These are phyloP conservation scores for Hetaerina titia DNA, from an alignment of 2,888 invertebrate species.

Conservation along the genomic window DNA sequence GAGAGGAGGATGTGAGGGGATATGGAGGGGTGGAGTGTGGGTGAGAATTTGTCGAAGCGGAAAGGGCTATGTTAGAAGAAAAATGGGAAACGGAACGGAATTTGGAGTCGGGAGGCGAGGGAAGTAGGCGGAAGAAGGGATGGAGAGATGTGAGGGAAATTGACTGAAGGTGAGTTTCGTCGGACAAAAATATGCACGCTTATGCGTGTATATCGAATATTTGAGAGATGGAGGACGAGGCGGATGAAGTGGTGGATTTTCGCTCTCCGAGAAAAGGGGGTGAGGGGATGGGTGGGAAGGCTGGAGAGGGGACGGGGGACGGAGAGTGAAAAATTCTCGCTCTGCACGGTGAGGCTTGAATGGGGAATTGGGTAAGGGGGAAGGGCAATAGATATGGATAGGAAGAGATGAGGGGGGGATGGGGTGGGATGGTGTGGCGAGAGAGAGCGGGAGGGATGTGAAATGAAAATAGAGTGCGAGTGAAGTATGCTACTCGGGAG, in stretches of 20 bases:
- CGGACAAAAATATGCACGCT: conserved; percentile 21
- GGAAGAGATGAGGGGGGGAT: too few species aligned
- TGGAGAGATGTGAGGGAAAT: neutral
- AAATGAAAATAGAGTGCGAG: neutral
- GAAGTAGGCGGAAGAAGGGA: neutral
- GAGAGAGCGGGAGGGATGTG: neutral
- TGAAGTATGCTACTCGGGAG: conserved; percentile 23
- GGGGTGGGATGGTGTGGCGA: neutral
- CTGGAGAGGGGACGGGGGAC: neutral
- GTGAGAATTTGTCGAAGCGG: neutral
- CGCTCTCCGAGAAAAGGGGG: neutral
- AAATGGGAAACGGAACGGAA: neutral
- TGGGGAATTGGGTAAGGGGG: conserved; percentile 1
- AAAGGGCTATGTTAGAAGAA: neutral
- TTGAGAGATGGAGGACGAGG: conserved; percentile 10
- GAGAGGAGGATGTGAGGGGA: neutral
- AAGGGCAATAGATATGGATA: neutral
- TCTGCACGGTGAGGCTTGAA: neutral
- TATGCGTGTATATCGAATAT: conserved; percentile 54
- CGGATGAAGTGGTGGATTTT: conserved; percentile 8
- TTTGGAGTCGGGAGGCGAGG: neutral
- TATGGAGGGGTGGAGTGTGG: neutral
- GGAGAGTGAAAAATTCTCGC: neutral
- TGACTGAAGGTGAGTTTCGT: conserved; percentile 40
- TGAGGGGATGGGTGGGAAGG: neutral